Percentiles rank a stretch among this genome's conserved stretches.
phyloP scores from a whole-genome alignment of 2,797 vertebrate genomes.

The Alfaro cultratus region DNA sequence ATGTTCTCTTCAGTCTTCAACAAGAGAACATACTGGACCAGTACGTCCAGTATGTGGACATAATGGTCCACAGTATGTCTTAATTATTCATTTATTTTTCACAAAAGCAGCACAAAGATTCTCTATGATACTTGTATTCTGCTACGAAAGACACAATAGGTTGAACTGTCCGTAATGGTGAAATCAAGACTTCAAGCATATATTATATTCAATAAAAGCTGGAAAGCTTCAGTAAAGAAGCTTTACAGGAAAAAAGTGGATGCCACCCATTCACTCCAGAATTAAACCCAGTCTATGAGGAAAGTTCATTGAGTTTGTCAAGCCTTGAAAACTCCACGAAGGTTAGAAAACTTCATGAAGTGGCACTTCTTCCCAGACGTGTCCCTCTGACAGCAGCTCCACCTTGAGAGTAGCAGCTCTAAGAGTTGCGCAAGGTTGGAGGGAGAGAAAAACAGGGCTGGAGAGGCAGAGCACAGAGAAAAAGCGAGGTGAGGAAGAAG shows the following conservation, averaged over 20 bases:
- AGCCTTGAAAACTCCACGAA: constrained; percentile 64
- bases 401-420: constrained; percentile 41
- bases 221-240: not conserved
- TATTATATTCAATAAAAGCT: not conserved
- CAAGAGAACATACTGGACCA: too few relatives aligned
- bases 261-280: constrained; percentile 16
- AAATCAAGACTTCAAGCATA: not conserved
- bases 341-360: constrained; percentile 57
- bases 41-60: too few relatives aligned
- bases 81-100: not conserved
- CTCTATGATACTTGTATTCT: not conserved
- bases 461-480: constrained; percentile 38
- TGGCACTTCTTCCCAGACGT: constrained; percentile 30
- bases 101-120: not conserved
- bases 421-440: constrained; percentile 55
- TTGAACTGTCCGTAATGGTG: not conserved
- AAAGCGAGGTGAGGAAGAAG: constrained; percentile 36
- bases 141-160: not conserved
- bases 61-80: not conserved
- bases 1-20: too few relatives aligned
- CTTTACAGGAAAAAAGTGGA: not conserved
- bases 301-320: constrained; percentile 21
- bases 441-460: constrained; percentile 3
- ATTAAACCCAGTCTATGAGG: not conserved
- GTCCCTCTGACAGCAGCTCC: constrained; percentile 37